Conservation (phyloP, 92 coral and sea anemone species). For the Zoanthus sociatus region DNA sequence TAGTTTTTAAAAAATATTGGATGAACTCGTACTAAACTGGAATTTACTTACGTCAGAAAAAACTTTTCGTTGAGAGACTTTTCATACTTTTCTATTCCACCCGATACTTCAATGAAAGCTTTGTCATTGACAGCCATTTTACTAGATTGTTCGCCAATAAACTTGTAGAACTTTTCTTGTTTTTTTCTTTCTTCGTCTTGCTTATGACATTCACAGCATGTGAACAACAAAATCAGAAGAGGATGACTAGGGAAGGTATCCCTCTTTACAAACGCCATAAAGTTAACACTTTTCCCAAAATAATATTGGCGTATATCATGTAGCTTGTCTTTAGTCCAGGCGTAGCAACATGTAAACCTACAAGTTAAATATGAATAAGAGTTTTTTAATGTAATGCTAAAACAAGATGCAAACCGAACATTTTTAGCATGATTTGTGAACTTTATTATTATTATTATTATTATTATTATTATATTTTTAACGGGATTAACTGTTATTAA, state of each 20-base stretch:
- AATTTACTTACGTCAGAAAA: constrained; percentile 6
- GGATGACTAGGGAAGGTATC: neutral
- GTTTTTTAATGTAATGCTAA: too few species aligned
- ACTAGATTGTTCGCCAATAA: constrained; percentile 16
- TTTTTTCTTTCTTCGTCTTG: neutral
- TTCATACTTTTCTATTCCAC: neutral
- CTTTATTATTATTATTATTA: too few species aligned
- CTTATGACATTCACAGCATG: constrained; percentile 20
- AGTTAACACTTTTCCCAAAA: neutral
- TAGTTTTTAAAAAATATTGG: too few species aligned
- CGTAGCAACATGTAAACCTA: constrained; percentile 31
- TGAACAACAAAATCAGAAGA: neutral
- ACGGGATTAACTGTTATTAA: too few species aligned
- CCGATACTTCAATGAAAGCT: constrained; percentile 7
- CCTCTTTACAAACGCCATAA: constrained; percentile 13
- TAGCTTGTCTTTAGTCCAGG: neutral
- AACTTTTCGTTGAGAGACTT: neutral
- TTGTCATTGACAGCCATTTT: neutral
- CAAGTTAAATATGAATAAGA: too few species aligned
- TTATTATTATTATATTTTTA: too few species aligned
- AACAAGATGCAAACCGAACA: too few species aligned
- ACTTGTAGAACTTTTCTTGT: neutral
- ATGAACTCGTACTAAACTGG: neutral
- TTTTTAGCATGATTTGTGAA: too few species aligned
- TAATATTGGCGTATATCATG: neutral